phyloP scores from a whole-genome alignment of 2,888 invertebrate species.

The Anthophora plumipes region DNA sequence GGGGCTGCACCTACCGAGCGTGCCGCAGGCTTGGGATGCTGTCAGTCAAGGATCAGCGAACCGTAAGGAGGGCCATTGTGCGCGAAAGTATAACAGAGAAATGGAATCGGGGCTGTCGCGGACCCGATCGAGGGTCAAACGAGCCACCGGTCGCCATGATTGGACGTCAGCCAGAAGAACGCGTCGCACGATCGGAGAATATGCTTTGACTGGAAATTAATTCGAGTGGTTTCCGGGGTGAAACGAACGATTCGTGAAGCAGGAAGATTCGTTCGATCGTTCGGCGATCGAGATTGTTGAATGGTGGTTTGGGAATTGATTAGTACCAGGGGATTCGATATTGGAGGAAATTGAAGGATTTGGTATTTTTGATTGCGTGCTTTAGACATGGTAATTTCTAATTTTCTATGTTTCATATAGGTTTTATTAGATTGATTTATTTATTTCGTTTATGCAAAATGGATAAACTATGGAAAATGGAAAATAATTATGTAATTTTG shows the following conservation, averaged over 20 bases:
- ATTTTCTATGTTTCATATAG: too few relatives aligned
- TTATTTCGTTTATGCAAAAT: too few relatives aligned
- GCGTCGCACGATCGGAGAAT: constrained; percentile 80
- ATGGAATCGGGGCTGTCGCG: constrained; percentile 77
- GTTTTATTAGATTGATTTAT: too few relatives aligned
- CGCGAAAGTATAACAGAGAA: constrained; percentile 79
- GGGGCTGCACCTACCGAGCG: constrained; percentile 68
- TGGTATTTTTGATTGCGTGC: background rate
- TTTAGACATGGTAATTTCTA: background rate
- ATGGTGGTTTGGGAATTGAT: constrained; percentile 1
- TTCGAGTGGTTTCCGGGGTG: constrained; percentile 82
- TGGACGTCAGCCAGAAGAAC: constrained; percentile 77
- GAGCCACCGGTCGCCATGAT: constrained; percentile 69
- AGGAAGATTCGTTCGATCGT: background rate
- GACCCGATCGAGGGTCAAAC: constrained; percentile 60
- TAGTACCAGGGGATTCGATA: background rate
- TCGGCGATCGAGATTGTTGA: constrained; percentile 2
- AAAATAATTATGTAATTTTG: too few relatives aligned
- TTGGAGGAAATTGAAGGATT: background rate
- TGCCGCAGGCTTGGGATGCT: constrained; percentile 68
- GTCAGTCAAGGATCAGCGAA: constrained; percentile 83
- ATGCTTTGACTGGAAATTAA: constrained; percentile 84
- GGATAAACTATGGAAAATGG: too few relatives aligned
- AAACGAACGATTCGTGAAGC: constrained; percentile 36
- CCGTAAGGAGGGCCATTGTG: constrained; percentile 80